A percentile compares a stretch with the other conserved stretches of the same genome.
phyloP scores from a whole-genome alignment of 2,888 invertebrate species.

The Celastrina argiolus region DNA sequence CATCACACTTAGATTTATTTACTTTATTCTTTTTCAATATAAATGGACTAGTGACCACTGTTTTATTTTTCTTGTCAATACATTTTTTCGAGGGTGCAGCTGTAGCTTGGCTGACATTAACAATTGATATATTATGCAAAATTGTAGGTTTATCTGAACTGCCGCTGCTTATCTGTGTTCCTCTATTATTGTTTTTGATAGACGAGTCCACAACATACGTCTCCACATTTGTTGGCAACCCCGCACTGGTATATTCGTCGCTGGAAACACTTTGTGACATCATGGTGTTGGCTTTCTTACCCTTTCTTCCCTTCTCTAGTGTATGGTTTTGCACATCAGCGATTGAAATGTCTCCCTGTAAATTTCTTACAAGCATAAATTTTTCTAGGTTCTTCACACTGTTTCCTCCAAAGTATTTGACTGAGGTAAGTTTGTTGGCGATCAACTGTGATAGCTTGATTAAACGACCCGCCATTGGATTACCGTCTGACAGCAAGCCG shows the following conservation, averaged over 20 bases:
- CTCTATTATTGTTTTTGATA: not conserved
- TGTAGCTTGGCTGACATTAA: not conserved
- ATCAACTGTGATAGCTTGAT: constrained; percentile 47
- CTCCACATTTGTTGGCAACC: not conserved
- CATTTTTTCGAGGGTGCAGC: not conserved
- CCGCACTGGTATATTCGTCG: not conserved
- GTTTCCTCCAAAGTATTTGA: constrained; percentile 35
- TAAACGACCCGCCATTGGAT: not conserved
- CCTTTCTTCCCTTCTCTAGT: not conserved
- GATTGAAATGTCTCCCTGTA: constrained; percentile 39
- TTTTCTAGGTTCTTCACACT: constrained; percentile 33
- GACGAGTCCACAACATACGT: not conserved
- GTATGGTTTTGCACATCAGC: constrained; percentile 25
- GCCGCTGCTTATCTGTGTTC: no score
- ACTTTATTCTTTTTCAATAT: not conserved
- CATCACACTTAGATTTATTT: not conserved
- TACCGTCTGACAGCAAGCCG: constrained; percentile 56
- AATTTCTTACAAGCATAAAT: constrained; percentile 46
- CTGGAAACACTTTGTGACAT: not conserved
- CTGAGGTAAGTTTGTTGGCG: constrained; percentile 44
- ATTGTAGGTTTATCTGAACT: constrained; percentile 7
- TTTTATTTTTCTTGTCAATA: not conserved
- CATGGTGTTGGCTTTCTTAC: not conserved
- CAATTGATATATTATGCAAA: not conserved
- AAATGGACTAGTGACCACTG: not conserved